Conservation (phyloP, 2,113 vertebrate species). For the Bos indicus region DNA sequence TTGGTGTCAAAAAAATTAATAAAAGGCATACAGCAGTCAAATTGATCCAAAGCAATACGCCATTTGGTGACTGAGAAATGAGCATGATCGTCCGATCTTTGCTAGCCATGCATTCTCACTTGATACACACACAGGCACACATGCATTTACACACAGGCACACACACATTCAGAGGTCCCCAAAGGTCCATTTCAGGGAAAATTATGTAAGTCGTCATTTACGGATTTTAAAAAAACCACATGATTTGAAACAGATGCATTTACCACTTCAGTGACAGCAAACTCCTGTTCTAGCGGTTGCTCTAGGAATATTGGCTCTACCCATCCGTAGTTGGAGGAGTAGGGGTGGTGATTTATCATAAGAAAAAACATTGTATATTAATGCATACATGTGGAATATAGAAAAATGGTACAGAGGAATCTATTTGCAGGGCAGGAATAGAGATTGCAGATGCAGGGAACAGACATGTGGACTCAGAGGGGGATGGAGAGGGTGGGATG, state of each 20-base stretch:
- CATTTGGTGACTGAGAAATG: not conserved
- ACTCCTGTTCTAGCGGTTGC: not conserved
- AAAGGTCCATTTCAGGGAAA: not conserved
- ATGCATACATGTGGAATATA: not conserved
- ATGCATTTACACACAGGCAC: not conserved
- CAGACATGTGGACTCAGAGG: not conserved
- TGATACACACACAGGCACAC: not conserved
- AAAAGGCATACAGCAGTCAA: not conserved
- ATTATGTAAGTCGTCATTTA: not conserved
- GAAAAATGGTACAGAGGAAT: not conserved
- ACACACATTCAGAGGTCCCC: not conserved
- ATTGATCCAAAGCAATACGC: not conserved
- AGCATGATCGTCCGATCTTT: fast-evolving
- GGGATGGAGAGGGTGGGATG: not conserved
- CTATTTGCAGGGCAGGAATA: not conserved
- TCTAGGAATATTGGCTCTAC: not conserved
- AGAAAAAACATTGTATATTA: not conserved
- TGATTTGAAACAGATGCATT: not conserved
- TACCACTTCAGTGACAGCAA: not conserved
- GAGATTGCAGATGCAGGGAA: not conserved
- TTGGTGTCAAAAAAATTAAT: not conserved
- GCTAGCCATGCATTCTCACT: not conserved
- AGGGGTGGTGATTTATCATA: not conserved
- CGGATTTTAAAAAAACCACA: not conserved
- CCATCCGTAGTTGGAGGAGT: not conserved